phyloP scores from a whole-genome alignment of 2,888 invertebrate genomes.

The Lasiommata megera region DNA sequence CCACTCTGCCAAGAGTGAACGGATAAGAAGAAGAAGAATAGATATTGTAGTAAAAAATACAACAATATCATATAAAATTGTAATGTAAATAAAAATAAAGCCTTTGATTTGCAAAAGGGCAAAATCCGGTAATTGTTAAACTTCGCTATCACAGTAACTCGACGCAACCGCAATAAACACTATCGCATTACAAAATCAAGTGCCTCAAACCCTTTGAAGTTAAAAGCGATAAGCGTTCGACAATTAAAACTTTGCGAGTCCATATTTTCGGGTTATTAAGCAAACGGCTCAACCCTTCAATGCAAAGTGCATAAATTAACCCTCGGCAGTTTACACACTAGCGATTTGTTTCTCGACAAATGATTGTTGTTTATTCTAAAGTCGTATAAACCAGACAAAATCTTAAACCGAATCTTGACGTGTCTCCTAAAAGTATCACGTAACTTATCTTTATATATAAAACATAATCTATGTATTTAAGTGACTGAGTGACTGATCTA shows the following conservation, averaged over 20 bases:
- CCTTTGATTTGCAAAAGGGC: slow-evolving; percentile 3
- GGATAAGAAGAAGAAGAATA: no score
- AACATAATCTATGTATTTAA: no score
- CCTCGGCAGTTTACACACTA: neutral
- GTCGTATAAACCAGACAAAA: no score
- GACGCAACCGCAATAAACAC: slow-evolving; percentile 22
- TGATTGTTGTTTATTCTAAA: no score
- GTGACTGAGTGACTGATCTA: no score
- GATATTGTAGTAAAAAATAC: no score
- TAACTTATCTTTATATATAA: no score
- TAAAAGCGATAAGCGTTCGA: slow-evolving; percentile 49
- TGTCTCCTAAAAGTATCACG: no score
- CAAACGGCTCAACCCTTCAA: slow-evolving; percentile 43
- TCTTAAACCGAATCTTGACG: no score
- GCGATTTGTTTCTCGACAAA: neutral
- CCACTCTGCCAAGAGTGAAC: no score
- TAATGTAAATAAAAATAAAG: neutral
- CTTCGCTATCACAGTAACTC: slow-evolving; percentile 13
- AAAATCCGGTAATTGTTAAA: slow-evolving; percentile 13
- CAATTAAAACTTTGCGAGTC: slow-evolving; percentile 58
- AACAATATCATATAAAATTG: neutral
- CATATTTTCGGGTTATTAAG: slow-evolving; percentile 66
- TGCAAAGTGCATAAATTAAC: slow-evolving; percentile 22
- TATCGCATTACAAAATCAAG: slow-evolving; percentile 36
- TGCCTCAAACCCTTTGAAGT: slow-evolving; percentile 38